A percentile compares a stretch with the other conserved stretches of the same genome.
Evolutionary conservation across 2,113 vertebrate genomes (phyloP).

Genomic region (Nothocercus julius): DNA sequence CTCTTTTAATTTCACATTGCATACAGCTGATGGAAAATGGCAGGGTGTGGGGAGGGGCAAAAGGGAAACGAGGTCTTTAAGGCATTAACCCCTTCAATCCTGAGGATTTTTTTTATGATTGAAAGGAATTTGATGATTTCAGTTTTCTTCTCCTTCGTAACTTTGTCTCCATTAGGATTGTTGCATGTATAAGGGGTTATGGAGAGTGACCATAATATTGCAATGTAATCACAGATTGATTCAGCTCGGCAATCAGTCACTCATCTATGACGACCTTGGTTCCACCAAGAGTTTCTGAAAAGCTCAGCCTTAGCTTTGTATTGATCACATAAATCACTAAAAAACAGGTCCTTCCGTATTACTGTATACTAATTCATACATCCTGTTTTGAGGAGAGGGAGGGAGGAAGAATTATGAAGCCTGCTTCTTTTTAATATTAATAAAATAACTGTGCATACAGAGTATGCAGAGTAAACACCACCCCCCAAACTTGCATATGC

Average conservation of each 20-base stretch:
- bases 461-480: neutral
- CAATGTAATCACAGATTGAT: slow-evolving; percentile 70
- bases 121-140: slow-evolving; percentile 63
- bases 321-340: slow-evolving; percentile 11
- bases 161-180: slow-evolving; percentile 24
- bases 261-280: slow-evolving; percentile 44
- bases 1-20: slow-evolving; percentile 55
- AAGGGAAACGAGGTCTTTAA: neutral
- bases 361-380: neutral
- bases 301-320: neutral
- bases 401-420: neutral
- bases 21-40: slow-evolving; percentile 32
- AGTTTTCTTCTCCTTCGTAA: slow-evolving; percentile 20
- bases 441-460: neutral
- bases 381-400: neutral
- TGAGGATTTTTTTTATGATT: slow-evolving; percentile 29
- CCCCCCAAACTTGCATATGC: neutral
- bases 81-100: slow-evolving; percentile 67
- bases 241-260: slow-evolving; percentile 62
- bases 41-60: neutral
- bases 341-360: neutral
- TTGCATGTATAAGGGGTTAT: slow-evolving; percentile 19
- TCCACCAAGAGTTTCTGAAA: slow-evolving; percentile 60
- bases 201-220: slow-evolving; percentile 49
- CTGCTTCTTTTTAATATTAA: neutral